These are phyloP conservation scores for Apostichopus japonicus DNA, from an alignment of 35 echinoderm and acorn worm species.

Conservation along the genomic window DNA sequence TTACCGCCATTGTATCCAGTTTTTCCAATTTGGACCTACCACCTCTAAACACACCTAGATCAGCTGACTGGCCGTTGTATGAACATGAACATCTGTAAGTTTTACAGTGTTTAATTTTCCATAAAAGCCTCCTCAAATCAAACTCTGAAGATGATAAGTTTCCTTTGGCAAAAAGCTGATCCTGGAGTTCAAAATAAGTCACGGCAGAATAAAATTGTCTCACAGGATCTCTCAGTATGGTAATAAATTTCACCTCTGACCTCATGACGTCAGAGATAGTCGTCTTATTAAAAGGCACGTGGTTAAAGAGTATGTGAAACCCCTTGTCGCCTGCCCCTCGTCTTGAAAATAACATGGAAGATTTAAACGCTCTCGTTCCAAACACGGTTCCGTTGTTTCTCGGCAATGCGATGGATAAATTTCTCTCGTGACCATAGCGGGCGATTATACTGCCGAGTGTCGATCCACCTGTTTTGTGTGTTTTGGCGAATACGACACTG, in stretches of 20 bases:
- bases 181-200: constrained; percentile 8
- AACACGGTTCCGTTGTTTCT: not conserved
- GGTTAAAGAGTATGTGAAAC: constrained; percentile 41
- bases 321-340: not conserved
- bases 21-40: not conserved
- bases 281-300: constrained; percentile 22
- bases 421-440: constrained; percentile 51
- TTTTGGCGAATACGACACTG: constrained; percentile 51
- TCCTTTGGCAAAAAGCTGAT: not conserved
- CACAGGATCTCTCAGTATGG: constrained; percentile 40
- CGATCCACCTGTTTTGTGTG: constrained; percentile 42
- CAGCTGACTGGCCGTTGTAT: constrained; percentile 27
- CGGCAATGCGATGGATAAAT: constrained; percentile 36
- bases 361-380: not conserved
- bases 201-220: constrained; percentile 40
- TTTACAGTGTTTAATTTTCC: not conserved
- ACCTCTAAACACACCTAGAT: constrained; percentile 21
- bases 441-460: constrained; percentile 45
- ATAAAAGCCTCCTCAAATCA: not conserved
- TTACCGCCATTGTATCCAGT: not conserved
- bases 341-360: not conserved
- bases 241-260: constrained; percentile 30
- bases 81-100: not conserved
- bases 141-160: not conserved
- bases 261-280: constrained; percentile 5